Evolutionary conservation across 30 jellyfish, hydroid and myxozoan genomes (phyloP).

Genomic region (Sanderia malayensis): DNA sequence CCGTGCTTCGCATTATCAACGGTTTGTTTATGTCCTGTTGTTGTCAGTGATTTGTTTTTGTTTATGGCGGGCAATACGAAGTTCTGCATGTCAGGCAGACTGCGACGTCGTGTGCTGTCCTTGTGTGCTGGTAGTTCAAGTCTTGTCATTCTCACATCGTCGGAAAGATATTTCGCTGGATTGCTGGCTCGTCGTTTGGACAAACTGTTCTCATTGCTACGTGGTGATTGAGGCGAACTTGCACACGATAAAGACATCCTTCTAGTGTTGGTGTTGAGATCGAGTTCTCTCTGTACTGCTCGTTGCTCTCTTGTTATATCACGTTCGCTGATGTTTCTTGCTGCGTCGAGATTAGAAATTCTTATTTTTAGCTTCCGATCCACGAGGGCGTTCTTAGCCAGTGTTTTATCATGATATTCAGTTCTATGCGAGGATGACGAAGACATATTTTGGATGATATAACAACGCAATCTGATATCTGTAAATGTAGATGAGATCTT

Average conservation of each 20-base stretch:
- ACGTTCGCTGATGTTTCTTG: slow-evolving; percentile 36
- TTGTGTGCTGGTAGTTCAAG: slow-evolving; percentile 39
- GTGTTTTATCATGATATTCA: slow-evolving; percentile 62
- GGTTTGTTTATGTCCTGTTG: slow-evolving; percentile 27
- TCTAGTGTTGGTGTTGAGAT: slow-evolving; percentile 22
- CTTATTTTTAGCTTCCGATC: slow-evolving; percentile 66
- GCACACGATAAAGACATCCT: slow-evolving; percentile 48
- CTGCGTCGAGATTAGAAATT: slow-evolving; percentile 56
- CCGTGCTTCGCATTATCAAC: neutral
- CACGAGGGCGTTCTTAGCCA: slow-evolving; percentile 57
- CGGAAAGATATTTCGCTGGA: slow-evolving; percentile 35
- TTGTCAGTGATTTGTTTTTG: slow-evolving; percentile 27
- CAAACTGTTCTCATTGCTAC: too few relatives aligned
- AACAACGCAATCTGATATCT: neutral
- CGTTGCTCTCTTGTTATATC: slow-evolving; percentile 49
- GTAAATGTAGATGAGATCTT: too few relatives aligned
- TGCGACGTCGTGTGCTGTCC: slow-evolving; percentile 29
- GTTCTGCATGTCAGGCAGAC: slow-evolving; percentile 60
- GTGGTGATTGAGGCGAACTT: slow-evolving; percentile 16
- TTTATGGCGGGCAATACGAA: slow-evolving; percentile 34
- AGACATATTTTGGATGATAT: too few relatives aligned
- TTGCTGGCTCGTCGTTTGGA: slow-evolving; percentile 48
- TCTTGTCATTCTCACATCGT: slow-evolving; percentile 27
- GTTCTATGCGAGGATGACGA: slow-evolving; percentile 40
- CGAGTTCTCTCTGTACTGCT: slow-evolving; percentile 37